These are phyloP conservation scores for Drosophila mayri DNA, from an alignment of 1,140 invertebrate genomes.

Conservation along the genomic window DNA sequence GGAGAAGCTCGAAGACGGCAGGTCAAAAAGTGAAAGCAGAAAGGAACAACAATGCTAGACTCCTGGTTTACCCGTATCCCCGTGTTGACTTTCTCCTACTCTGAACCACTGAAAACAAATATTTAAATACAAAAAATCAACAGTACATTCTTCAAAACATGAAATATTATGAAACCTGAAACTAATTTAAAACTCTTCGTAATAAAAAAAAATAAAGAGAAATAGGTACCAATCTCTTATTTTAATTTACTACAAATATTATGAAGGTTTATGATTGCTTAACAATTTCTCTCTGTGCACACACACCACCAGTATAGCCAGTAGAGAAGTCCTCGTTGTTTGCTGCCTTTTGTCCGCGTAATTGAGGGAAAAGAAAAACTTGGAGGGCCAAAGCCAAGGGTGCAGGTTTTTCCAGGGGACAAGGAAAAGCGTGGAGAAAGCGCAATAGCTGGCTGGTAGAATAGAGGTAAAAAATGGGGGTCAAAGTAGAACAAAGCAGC, in stretches of 20 bases:
- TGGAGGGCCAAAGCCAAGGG: slow-evolving; percentile 20
- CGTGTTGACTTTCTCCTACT: not conserved
- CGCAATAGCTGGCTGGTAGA: not conserved
- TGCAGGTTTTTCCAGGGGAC: not conserved
- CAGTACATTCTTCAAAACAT: not conserved
- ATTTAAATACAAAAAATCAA: not conserved
- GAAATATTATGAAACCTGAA: not conserved
- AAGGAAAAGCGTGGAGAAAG: not conserved
- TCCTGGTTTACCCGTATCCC: slow-evolving; percentile 1
- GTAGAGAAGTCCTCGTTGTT: slow-evolving; percentile 10
- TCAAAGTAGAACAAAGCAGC: not conserved
- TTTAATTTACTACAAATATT: not conserved
- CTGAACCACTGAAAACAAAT: not conserved
- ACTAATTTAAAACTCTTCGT: not conserved
- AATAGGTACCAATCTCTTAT: not conserved
- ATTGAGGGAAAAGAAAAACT: slow-evolving; percentile 63
- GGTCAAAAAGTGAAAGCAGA: slow-evolving; percentile 20
- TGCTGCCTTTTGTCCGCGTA: slow-evolving; percentile 64
- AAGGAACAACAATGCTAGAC: slow-evolving; percentile 21
- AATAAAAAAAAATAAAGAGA: not conserved
- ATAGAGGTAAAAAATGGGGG: not conserved
- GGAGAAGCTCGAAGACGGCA: not conserved
- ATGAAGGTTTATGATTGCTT: not conserved
- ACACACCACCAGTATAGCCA: not conserved
- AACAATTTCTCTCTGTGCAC: slow-evolving; percentile 3